Conservation (phyloP, 2,113 vertebrate species). For the Condylura cristata region DNA sequence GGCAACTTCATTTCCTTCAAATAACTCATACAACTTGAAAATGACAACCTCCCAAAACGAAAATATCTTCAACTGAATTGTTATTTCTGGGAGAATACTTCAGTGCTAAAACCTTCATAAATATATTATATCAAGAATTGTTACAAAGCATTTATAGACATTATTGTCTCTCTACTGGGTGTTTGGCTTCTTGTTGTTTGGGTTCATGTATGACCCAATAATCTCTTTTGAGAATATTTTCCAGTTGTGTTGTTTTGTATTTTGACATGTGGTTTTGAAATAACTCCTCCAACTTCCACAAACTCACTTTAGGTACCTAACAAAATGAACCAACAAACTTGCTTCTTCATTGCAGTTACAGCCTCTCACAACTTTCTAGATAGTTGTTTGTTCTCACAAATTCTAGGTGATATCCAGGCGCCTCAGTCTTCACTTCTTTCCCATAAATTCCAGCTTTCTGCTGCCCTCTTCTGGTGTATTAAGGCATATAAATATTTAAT, state of each 20-base stretch:
- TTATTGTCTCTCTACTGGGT: neutral
- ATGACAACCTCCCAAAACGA: neutral
- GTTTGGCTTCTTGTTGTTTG: neutral
- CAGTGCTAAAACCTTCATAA: neutral
- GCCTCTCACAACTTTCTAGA: neutral
- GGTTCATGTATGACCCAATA: neutral
- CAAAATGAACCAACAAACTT: neutral
- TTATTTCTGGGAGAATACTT: neutral
- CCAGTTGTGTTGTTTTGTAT: slow-evolving; percentile 20
- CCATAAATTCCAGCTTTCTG: slow-evolving; percentile 72
- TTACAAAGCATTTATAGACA: neutral
- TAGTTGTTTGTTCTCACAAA: neutral
- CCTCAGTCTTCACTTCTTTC: slow-evolving; percentile 24
- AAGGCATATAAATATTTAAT: neutral
- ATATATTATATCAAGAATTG: neutral
- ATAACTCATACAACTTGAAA: neutral
- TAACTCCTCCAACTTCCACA: neutral
- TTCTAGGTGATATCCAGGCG: slow-evolving; percentile 30
- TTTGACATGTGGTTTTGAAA: neutral
- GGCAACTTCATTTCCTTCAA: neutral
- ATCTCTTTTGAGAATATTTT: neutral
- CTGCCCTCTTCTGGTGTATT: slow-evolving; percentile 74
- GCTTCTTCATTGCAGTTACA: neutral
- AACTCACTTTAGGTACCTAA: neutral
- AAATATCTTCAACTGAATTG: neutral